Evolutionary conservation across 1,140 invertebrate genomes (phyloP).

Genomic region (Helicoverpa zea): DNA sequence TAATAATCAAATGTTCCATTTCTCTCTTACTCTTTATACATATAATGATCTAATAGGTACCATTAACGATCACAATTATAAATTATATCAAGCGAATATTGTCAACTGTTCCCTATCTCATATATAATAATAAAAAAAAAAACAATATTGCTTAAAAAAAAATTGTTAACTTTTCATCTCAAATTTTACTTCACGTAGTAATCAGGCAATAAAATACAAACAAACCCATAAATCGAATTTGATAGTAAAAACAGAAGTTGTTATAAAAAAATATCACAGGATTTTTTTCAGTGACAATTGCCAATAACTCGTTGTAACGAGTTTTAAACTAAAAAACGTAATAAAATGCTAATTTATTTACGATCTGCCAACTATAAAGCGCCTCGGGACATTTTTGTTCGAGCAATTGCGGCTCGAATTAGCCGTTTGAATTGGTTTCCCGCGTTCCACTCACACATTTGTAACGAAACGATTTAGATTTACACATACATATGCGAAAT

Average conservation of each 20-base stretch:
- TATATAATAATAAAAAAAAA: too few relatives aligned
- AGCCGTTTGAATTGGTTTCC: slow-evolving; percentile 78
- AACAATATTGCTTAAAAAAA: background rate
- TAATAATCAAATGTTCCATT: too few relatives aligned
- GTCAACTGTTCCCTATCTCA: too few relatives aligned
- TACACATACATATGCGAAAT: slow-evolving; percentile 56
- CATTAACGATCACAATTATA: too few relatives aligned
- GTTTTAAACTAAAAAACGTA: slow-evolving; percentile 48
- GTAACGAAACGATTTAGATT: slow-evolving; percentile 64
- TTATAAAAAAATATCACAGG: slow-evolving; percentile 28
- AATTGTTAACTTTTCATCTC: slow-evolving; percentile 2
- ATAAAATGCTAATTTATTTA: slow-evolving; percentile 70
- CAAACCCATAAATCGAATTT: slow-evolving; percentile 22
- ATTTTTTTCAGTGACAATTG: slow-evolving; percentile 42
- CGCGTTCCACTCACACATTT: slow-evolving; percentile 62
- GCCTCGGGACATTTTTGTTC: slow-evolving; percentile 38
- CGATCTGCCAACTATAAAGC: slow-evolving; percentile 50
- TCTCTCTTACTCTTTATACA: too few relatives aligned
- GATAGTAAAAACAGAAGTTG: slow-evolving; percentile 5
- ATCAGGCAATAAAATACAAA: slow-evolving; percentile 24
- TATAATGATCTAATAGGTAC: too few relatives aligned
- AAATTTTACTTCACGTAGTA: slow-evolving; percentile 6
- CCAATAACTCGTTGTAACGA: slow-evolving; percentile 58
- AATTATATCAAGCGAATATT: too few relatives aligned
- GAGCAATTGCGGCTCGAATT: slow-evolving; percentile 70